These are phyloP conservation scores for Sphaeramia orbicularis DNA, from an alignment of 2,797 vertebrate genomes.

Conservation along the genomic window DNA sequence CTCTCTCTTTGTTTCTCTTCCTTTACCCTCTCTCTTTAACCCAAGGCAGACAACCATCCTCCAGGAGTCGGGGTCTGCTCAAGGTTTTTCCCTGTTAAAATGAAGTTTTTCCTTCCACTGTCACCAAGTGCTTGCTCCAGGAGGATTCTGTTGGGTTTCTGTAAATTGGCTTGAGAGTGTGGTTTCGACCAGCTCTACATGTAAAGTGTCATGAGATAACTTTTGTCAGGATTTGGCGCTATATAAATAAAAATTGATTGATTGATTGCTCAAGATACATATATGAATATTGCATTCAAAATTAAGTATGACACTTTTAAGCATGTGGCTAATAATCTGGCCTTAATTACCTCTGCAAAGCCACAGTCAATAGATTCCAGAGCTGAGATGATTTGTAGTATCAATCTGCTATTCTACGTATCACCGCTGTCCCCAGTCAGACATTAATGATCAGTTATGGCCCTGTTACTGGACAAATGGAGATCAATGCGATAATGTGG, in stretches of 20 bases:
- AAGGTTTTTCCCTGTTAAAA: too few relatives aligned
- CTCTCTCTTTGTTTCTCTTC: too few relatives aligned
- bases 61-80: too few relatives aligned
- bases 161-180: too few relatives aligned
- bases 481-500: slow-evolving; percentile 52
- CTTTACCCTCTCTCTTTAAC: too few relatives aligned
- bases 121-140: too few relatives aligned
- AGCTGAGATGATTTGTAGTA: slow-evolving; percentile 55
- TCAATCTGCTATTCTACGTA: slow-evolving; percentile 63
- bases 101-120: too few relatives aligned
- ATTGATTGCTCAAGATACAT: slow-evolving; percentile 16
- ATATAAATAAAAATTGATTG: neutral
- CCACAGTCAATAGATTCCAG: slow-evolving; percentile 67
- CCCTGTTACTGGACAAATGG: slow-evolving; percentile 37
- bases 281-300: slow-evolving; percentile 12
- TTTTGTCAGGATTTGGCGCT: too few relatives aligned
- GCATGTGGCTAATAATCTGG: slow-evolving; percentile 28
- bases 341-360: slow-evolving; percentile 64
- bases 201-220: too few relatives aligned
- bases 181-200: too few relatives aligned
- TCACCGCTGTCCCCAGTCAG: slow-evolving; percentile 48
- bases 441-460: slow-evolving; percentile 68
- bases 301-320: slow-evolving; percentile 30
- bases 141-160: too few relatives aligned
- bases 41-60: too few relatives aligned